phyloP scores from a whole-genome alignment of 92 coral and sea anemone species.

The Porites rus region DNA sequence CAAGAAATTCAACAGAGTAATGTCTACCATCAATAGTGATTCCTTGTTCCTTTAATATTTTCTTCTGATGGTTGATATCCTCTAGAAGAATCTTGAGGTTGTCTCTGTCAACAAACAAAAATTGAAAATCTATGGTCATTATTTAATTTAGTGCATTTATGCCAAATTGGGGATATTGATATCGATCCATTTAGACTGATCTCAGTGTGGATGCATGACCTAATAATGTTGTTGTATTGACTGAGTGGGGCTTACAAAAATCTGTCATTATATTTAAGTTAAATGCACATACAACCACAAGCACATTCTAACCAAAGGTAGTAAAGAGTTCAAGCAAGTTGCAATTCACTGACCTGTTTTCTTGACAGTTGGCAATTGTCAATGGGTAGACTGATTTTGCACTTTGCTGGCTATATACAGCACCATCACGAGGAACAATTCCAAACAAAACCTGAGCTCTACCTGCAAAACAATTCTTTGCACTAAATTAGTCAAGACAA shows the following conservation, averaged over 20 bases:
- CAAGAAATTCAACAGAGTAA: constrained; percentile 30
- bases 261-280: background rate
- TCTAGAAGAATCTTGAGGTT: constrained; percentile 17
- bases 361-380: background rate
- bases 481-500: constrained; percentile 1
- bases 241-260: background rate
- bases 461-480: constrained; percentile 12
- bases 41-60: constrained; percentile 23
- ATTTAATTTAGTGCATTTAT: background rate
- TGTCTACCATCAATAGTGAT: constrained; percentile 25
- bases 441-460: constrained; percentile 33
- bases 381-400: constrained; percentile 27
- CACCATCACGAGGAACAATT: constrained; percentile 13
- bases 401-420: constrained; percentile 14
- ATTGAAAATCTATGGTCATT: background rate
- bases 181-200: background rate
- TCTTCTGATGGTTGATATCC: constrained; percentile 20
- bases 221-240: background rate
- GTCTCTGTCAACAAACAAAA: constrained; percentile 2
- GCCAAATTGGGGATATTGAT: background rate
- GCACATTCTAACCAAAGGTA: background rate
- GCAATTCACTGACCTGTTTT: constrained; percentile 21
- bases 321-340: background rate
- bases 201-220: background rate
- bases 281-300: background rate